Evolutionary conservation across 2,113 vertebrate species (phyloP).

Genomic region (Micronisus gabar): DNA sequence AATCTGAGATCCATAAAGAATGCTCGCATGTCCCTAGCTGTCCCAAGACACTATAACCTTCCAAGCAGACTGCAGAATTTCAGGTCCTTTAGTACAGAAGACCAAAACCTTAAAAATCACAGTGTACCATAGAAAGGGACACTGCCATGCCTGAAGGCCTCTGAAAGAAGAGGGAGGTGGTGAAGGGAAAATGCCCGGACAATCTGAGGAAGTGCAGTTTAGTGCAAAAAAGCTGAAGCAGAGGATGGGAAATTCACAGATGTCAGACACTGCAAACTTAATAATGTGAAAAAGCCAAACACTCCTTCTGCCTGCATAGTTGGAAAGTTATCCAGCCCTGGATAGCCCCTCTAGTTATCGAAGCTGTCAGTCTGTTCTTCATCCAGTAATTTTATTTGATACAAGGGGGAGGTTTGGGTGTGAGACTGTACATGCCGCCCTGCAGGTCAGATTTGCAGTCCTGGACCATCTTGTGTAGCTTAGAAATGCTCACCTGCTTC

Average conservation of each 20-base stretch:
- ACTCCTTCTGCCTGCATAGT: background rate
- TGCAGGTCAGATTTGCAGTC: background rate
- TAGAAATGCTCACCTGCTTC: background rate
- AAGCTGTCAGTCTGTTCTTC: background rate
- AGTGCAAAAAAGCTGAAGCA: background rate
- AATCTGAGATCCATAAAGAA: background rate
- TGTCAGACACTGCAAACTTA: background rate
- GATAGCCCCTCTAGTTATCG: background rate
- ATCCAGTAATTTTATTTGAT: background rate
- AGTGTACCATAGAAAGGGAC: background rate
- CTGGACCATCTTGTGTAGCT: background rate
- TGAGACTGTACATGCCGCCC: accelerated
- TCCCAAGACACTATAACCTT: background rate
- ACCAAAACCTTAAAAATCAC: background rate
- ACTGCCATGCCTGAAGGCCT: background rate
- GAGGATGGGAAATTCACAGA: background rate
- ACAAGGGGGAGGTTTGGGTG: background rate
- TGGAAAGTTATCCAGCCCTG: background rate
- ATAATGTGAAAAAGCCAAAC: background rate
- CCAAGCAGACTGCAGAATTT: background rate
- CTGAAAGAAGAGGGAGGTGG: background rate
- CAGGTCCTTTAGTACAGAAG: background rate
- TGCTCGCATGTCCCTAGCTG: background rate
- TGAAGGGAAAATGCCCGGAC: accelerated
- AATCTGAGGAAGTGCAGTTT: background rate